These are phyloP conservation scores for Stomatorhinus walkeri DNA, from an alignment of 2,797 vertebrate genomes.

Conservation along the genomic window DNA sequence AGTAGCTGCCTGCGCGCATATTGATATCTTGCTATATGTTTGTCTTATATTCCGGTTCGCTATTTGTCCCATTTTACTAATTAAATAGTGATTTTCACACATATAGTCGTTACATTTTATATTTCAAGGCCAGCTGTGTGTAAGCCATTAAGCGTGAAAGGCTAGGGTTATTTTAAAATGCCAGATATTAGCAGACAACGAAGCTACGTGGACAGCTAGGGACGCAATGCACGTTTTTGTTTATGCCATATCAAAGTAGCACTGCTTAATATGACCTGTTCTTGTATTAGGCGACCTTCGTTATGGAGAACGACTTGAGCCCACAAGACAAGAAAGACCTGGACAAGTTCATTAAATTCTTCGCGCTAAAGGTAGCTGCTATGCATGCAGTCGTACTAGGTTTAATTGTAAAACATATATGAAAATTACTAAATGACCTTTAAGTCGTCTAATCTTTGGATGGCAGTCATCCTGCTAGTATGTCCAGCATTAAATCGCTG, in stretches of 20 bases:
- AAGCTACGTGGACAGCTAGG: not conserved
- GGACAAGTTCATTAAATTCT: slow-evolving; percentile 99
- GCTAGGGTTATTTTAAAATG: not conserved
- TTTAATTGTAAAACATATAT: not conserved
- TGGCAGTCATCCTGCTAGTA: not conserved
- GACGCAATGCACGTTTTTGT: not conserved
- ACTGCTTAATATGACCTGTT: not conserved
- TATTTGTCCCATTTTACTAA: not conserved
- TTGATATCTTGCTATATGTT: not conserved
- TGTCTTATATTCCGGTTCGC: not conserved
- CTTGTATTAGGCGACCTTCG: slow-evolving; percentile 60
- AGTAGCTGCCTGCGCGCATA: slow-evolving; percentile 14
- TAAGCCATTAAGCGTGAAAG: not conserved
- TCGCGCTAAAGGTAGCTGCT: slow-evolving; percentile 83
- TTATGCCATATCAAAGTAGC: not conserved
- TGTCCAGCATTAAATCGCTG: not conserved
- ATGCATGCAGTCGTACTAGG: not conserved
- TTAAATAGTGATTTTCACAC: not conserved
- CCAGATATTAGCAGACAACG: not conserved
- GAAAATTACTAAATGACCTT: not conserved
- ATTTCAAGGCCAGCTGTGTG: not conserved
- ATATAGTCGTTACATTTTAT: not conserved
- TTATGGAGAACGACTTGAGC: slow-evolving; percentile 94
- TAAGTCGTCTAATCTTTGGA: not conserved
- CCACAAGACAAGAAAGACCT: slow-evolving; percentile 96